Evolutionary conservation across 2,888 invertebrate species (phyloP), one percentile per base, ranked within the genome.

Genomic region (Alsophila aescularia): DNA sequence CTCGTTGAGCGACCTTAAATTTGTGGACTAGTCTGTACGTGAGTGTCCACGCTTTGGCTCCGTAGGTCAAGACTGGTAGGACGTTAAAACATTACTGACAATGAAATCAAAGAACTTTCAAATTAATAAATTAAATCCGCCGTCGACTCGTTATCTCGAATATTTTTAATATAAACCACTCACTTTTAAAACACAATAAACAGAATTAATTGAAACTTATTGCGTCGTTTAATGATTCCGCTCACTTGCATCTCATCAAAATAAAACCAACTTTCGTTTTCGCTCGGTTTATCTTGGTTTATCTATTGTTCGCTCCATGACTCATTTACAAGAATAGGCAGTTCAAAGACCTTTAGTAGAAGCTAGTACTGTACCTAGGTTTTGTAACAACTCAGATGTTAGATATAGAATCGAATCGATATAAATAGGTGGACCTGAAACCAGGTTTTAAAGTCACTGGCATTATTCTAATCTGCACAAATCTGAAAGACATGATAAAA

Each of bases 151-250:
- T 1, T 24, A 6, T 6, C 5, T 2, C 24, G 1, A 24, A 6
- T 24, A 24, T 24, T 24, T 24, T 24, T 6, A 24, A 24, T 24
- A 5, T 7, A 24, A 5, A 6, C 24, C 24, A 7, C 24, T 24
- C 24, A 24, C 24, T 24, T 24, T 24, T 24, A 5, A 18, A 12
- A 18, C 31, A 49, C 50, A 41, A 44, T 29, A 34, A 39, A 32
- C 35, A 39, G 15, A 44, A 47, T 49, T 47, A 50, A 58, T 60
- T 56, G 39, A 56, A 52, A 58, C 53, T 58, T 55, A 63, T 51
- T 39, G 48, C 50, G 39, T 36, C 44, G 40, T 21, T 31, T 42
- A 18, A 52, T 45, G 9, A 44, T 9, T 16, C 16, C 35, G 10
- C 9, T 18, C 9, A 10, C 16, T 34, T 34, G 49, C 39, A 48